Evolutionary conservation across 2,797 vertebrate genomes (phyloP).

Genomic region (Tapirus indicus): DNA sequence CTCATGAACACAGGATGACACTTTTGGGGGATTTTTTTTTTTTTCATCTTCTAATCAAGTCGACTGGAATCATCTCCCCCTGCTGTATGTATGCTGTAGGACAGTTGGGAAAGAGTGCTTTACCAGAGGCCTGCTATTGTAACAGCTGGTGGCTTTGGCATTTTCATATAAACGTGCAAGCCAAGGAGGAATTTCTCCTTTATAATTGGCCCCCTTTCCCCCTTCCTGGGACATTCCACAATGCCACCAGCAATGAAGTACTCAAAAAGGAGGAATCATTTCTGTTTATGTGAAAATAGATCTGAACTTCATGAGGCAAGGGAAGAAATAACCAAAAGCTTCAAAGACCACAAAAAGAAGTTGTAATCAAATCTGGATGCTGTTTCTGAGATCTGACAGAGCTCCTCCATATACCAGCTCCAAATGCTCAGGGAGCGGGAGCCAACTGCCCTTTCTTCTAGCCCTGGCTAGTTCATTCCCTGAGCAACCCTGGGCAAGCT

Average conservation of each 20-base stretch:
- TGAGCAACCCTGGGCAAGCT: background rate
- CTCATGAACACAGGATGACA: background rate
- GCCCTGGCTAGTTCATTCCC: background rate
- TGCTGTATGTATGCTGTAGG: conserved; percentile 3
- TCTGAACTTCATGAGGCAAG: conserved; percentile 45
- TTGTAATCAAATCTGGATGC: conserved; percentile 66
- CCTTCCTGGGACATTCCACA: conserved; percentile 63
- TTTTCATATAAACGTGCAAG: conserved; percentile 65
- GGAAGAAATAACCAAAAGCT: conserved; percentile 61
- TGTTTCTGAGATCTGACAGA: background rate
- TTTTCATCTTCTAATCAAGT: background rate
- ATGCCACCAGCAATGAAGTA: conserved; percentile 69
- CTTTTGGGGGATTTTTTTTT: background rate
- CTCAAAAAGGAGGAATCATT: conserved; percentile 62
- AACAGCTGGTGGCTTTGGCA: conserved; percentile 61
- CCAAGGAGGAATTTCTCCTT: background rate
- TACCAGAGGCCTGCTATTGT: background rate
- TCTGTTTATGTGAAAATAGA: conserved; percentile 74
- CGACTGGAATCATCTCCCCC: conserved; percentile 26
- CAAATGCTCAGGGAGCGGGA: background rate
- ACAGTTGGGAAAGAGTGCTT: background rate
- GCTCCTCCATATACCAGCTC: background rate
- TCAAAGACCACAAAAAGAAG: conserved; percentile 68
- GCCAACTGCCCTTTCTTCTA: background rate
- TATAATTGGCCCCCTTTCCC: conserved; percentile 20